Conservation (phyloP, 2,113 vertebrate genomes). For the Caranx melampygus region DNA sequence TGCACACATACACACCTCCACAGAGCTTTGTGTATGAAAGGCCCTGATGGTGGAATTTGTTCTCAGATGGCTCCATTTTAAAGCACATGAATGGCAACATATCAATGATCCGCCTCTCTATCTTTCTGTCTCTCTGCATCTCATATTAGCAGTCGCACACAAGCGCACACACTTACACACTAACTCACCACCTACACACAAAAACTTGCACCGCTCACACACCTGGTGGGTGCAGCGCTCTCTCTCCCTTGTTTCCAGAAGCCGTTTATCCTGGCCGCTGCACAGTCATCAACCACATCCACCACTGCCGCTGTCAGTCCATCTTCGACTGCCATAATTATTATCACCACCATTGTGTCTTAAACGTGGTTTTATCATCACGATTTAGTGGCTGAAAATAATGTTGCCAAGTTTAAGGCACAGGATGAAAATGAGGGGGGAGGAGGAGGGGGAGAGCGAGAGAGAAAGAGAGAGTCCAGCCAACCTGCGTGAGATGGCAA, state of each 20-base stretch:
- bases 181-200: constrained; percentile 37
- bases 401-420: constrained; percentile 70
- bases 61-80: constrained; percentile 80
- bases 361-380: constrained; percentile 49
- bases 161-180: constrained; percentile 36
- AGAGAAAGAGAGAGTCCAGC: constrained; percentile 63
- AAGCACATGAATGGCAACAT: constrained; percentile 76
- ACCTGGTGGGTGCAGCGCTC: constrained; percentile 61
- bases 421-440: constrained; percentile 57
- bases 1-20: constrained; percentile 51
- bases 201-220: constrained; percentile 50
- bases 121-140: constrained; percentile 45
- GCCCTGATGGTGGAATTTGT: constrained; percentile 74
- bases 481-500: constrained; percentile 84
- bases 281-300: constrained; percentile 48
- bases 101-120: constrained; percentile 67
- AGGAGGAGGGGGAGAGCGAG: constrained; percentile 19
- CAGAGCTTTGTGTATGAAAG: constrained; percentile 71
- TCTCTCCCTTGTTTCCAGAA: constrained; percentile 32
- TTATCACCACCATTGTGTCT: constrained; percentile 71
- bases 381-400: constrained; percentile 67
- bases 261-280: constrained; percentile 50
- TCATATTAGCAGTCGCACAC: constrained; percentile 37
- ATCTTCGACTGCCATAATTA: constrained; percentile 64
- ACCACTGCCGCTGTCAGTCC: constrained; percentile 43